These are phyloP conservation scores for Mellilla xanthometata DNA, from an alignment of 2,888 invertebrate genomes.

Conservation along the genomic window DNA sequence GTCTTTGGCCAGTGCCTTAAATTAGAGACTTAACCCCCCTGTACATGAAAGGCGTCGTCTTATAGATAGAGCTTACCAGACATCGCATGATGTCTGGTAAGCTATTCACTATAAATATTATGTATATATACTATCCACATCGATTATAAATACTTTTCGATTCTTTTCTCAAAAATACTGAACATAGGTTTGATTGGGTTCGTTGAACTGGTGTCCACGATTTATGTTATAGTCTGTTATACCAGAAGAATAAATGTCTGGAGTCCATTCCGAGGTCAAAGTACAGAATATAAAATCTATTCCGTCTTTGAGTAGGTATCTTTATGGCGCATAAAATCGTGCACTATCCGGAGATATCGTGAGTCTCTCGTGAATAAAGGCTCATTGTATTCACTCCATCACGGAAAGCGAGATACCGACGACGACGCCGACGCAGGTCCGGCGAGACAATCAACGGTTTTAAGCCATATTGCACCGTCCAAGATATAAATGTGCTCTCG, in stretches of 20 bases:
- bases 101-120: too few species aligned
- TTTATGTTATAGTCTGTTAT: slow-evolving; percentile 5
- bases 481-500: slow-evolving; percentile 21
- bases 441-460: slow-evolving; percentile 8
- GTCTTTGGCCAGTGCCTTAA: too few species aligned
- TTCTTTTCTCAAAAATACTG: too few species aligned
- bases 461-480: slow-evolving; percentile 8
- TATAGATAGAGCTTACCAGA: too few species aligned
- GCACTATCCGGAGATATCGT: slow-evolving; percentile 23
- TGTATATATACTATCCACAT: too few species aligned
- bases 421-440: slow-evolving; percentile 3
- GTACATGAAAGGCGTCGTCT: too few species aligned
- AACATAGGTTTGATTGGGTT: too few species aligned
- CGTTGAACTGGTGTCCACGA: slow-evolving; percentile 3
- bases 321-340: slow-evolving; percentile 26
- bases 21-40: too few species aligned
- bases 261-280: slow-evolving; percentile 13
- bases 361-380: slow-evolving; percentile 23
- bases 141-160: too few species aligned
- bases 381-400: slow-evolving; percentile 18
- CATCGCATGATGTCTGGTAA: too few species aligned
- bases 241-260: slow-evolving; percentile 2
- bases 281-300: slow-evolving; percentile 14
- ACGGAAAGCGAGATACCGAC: slow-evolving; percentile 16
- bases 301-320: slow-evolving; percentile 12